Percentiles rank a stretch among this genome's conserved stretches.
phyloP scores from a whole-genome alignment of 2,113 vertebrate species.

The Bufo gargarizans region DNA sequence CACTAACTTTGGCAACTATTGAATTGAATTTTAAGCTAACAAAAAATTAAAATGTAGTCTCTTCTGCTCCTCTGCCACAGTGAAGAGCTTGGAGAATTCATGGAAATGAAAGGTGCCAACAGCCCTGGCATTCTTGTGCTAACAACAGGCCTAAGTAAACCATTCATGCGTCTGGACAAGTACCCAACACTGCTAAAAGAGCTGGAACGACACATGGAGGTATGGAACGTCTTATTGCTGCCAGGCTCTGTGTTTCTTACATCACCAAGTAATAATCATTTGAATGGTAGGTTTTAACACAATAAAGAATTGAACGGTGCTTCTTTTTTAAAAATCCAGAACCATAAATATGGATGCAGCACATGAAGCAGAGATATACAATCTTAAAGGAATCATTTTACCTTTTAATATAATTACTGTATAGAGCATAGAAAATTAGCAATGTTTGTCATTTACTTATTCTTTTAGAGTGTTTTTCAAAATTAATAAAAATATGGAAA shows the following conservation, averaged over 20 bases:
- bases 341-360: background rate
- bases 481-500: too few species aligned
- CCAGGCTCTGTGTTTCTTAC: background rate
- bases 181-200: constrained; percentile 96
- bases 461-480: too few species aligned
- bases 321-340: background rate
- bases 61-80: constrained; percentile 65
- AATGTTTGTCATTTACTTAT: too few species aligned
- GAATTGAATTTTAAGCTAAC: background rate
- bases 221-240: constrained; percentile 64
- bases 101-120: constrained; percentile 91
- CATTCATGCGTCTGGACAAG: constrained; percentile 98
- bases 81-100: constrained; percentile 94
- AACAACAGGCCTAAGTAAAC: constrained; percentile 97
- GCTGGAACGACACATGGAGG: constrained; percentile 98
- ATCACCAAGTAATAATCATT: background rate
- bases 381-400: too few species aligned
- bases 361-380: background rate
- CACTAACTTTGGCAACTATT: background rate
- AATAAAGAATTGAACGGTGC: background rate
- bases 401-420: too few species aligned
- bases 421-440: too few species aligned
- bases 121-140: constrained; percentile 91
- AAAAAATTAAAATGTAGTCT: background rate
- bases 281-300: background rate